Percentiles rank a stretch among this genome's conserved stretches.
Conservation (phyloP, 1,140 invertebrate species). For the Calliopsis andreniformis region DNA sequence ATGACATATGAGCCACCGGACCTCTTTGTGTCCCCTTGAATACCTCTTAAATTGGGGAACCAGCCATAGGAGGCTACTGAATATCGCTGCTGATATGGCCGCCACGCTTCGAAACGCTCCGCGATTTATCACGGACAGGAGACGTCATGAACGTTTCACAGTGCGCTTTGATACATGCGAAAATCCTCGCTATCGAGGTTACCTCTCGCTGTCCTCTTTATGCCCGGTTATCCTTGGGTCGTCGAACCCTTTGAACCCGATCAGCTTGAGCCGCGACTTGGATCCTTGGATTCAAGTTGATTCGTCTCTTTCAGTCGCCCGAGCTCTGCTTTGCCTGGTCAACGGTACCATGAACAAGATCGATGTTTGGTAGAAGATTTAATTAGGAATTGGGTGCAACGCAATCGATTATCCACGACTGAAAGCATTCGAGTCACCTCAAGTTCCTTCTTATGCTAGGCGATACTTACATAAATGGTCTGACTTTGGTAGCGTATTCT, state of each 20-base stretch:
- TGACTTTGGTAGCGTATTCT: too few species aligned
- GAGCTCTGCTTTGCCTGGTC: too few species aligned
- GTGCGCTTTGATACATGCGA: constrained; percentile 9
- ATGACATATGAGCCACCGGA: constrained; percentile 77
- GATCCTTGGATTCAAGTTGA: too few species aligned
- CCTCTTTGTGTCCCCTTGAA: constrained; percentile 77
- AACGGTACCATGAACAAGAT: too few species aligned
- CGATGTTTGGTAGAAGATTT: too few species aligned
- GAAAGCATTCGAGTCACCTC: too few species aligned
- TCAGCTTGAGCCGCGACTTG: not conserved
- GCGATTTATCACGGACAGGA: constrained; percentile 66
- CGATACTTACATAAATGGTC: too few species aligned
- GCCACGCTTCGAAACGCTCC: constrained; percentile 30
- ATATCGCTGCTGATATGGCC: constrained; percentile 49
- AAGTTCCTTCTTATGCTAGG: too few species aligned
- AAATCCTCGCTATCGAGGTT: not conserved
- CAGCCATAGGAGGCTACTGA: constrained; percentile 69
- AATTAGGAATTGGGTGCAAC: too few species aligned
- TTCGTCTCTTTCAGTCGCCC: not conserved
- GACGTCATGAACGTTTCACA: not conserved
- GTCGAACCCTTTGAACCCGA: not conserved
- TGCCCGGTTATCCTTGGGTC: not conserved
- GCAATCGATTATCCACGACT: too few species aligned
- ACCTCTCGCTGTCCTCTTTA: not conserved
- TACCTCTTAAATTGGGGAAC: constrained; percentile 77